phyloP scores from a whole-genome alignment of 2,113 vertebrate genomes.

The Prochilodus magdalenae region DNA sequence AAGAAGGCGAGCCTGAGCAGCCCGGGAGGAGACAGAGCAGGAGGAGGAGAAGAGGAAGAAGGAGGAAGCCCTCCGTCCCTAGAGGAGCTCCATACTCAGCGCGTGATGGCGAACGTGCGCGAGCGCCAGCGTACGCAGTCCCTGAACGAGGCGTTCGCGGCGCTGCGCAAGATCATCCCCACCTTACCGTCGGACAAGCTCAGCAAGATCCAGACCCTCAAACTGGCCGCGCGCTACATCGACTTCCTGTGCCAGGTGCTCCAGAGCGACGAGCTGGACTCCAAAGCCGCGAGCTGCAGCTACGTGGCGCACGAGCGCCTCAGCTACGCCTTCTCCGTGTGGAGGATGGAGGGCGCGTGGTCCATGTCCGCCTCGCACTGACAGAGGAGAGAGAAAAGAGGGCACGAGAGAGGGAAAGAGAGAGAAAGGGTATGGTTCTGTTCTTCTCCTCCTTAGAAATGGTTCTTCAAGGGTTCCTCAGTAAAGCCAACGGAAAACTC shows the following conservation, averaged over 20 bases:
- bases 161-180: constrained; percentile 95
- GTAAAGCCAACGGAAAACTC: too few relatives aligned
- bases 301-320: constrained; percentile 97
- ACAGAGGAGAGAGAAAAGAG: constrained; percentile 43
- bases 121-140: constrained; percentile 96
- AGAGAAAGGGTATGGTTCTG: too few relatives aligned
- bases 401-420: too few relatives aligned
- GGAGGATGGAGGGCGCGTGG: constrained; percentile 98
- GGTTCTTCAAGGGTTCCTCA: too few relatives aligned
- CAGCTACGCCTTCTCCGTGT: constrained; percentile 98
- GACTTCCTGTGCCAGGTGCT: constrained; percentile 97
- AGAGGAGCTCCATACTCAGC: constrained; percentile 94
- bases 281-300: constrained; percentile 96
- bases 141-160: constrained; percentile 95
- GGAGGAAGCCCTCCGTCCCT: constrained; percentile 86
- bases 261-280: constrained; percentile 97
- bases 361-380: constrained; percentile 98
- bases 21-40: not conserved
- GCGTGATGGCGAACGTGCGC: constrained; percentile 97
- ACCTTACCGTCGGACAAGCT: constrained; percentile 97
- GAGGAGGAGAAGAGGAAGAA: constrained; percentile 81
- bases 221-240: constrained; percentile 95
- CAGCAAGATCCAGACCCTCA: constrained; percentile 98
- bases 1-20: constrained; percentile 84
- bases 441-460: too few relatives aligned